Evolutionary conservation across 2,888 invertebrate species (phyloP), one percentile per base, ranked within the genome.

Genomic region (Tipula confusa): DNA sequence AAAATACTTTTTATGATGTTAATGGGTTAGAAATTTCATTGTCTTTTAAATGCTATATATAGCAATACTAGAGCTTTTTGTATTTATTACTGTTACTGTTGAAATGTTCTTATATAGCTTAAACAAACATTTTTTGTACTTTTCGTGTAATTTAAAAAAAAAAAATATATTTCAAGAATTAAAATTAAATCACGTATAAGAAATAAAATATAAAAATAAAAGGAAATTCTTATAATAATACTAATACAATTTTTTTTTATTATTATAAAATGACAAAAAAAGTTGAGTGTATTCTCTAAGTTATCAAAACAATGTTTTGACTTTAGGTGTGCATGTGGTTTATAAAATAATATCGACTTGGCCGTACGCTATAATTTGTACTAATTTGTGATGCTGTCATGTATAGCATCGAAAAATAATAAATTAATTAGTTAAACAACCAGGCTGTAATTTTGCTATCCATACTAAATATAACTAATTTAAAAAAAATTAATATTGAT

Each of bases 111-210:
- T 64, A n/a, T n/a, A n/a, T n/a, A 18, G 64, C 64, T 1, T 24
- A 64, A 64, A 64, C 64, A 48, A 64, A 1, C 24, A 64, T 64
- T 64, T 64, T 64, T 64, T 64, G 64, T 64, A 24, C 24, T 64
- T 64, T 64, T 9, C 24, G 24, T 64, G 64, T 64, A 64, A 64
- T 24, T 64, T 24, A 24, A 64, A n/a, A 64, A 24, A 64, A 64
- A 33, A 33, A 33, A n/a, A n/a, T n/a, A 11, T 33, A 24, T 64
- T 64, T 64, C 24, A 18, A 64, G 64, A 64, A 64, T 64, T 64
- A 64, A 64, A 64, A 24, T 64, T 64, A 64, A 64, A 64, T 64
- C 64, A 64, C 64, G 64, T 64, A 64, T 64, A 64, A 64, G 64
- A 64, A 64, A 64, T 64, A 64, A 64, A 64, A 64, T 9, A 43